Conservation (phyloP, 2,113 vertebrate genomes). For the Porphyrio hochstetteri region DNA sequence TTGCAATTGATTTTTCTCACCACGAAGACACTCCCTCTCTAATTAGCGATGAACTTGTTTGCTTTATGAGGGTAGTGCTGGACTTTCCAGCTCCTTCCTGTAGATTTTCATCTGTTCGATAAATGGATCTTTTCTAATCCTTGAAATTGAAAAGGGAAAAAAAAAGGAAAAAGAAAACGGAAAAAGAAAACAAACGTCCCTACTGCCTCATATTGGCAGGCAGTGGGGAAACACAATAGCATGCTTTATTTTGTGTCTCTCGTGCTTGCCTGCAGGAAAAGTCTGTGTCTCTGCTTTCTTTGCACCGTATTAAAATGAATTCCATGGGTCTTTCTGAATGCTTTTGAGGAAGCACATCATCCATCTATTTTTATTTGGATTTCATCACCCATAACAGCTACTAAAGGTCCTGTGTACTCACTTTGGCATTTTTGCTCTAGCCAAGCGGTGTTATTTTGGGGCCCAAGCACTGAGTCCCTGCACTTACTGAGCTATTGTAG, state of each 20-base stretch:
- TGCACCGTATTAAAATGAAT: background rate
- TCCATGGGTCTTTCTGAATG: background rate
- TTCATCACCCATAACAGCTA: conserved; percentile 5
- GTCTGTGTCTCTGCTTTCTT: conserved; percentile 19
- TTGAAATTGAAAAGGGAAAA: background rate
- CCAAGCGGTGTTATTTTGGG: background rate
- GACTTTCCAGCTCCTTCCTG: conserved; percentile 15
- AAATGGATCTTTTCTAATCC: conserved; percentile 41
- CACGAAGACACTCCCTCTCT: conserved; percentile 38
- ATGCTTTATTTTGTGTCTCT: background rate
- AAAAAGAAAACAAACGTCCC: background rate
- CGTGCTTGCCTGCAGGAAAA: background rate
- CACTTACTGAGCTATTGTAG: background rate
- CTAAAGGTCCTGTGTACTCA: background rate
- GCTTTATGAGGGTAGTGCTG: conserved; percentile 14
- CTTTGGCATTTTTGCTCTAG: background rate
- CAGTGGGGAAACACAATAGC: background rate
- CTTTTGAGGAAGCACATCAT: background rate
- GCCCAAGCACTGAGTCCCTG: background rate
- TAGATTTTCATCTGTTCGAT: background rate
- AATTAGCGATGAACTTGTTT: background rate
- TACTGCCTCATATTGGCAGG: background rate
- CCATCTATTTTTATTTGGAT: conserved; percentile 32
- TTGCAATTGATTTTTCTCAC: conserved; percentile 51
- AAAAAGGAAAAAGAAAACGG: background rate